Evolutionary conservation across 2,113 vertebrate genomes (phyloP).

Genomic region (Scomber scombrus): DNA sequence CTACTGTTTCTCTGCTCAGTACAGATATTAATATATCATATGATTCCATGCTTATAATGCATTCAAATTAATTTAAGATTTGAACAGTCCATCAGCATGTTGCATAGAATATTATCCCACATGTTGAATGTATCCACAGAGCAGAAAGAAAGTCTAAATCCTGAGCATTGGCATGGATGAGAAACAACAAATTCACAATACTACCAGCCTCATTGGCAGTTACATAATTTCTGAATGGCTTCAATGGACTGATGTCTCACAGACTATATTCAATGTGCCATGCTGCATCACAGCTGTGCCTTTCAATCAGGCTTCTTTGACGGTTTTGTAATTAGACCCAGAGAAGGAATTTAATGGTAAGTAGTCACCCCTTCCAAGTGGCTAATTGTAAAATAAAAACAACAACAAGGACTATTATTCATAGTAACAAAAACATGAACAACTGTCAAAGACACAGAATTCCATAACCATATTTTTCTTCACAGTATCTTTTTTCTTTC

Average conservation of each 20-base stretch:
- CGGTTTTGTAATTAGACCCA: constrained; percentile 12
- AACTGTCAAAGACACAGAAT: too few species aligned
- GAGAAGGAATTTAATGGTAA: constrained; percentile 1
- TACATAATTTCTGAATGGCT: constrained; percentile 50
- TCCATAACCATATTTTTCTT: too few species aligned
- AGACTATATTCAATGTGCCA: constrained; percentile 28
- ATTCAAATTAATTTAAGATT: constrained; percentile 35
- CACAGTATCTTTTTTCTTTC: too few species aligned
- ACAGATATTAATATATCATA: constrained; percentile 35
- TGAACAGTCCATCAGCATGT: constrained; percentile 28
- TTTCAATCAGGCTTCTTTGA: constrained; percentile 35
- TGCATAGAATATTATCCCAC: constrained; percentile 40
- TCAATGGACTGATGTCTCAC: constrained; percentile 49
- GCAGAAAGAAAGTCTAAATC: constrained; percentile 53
- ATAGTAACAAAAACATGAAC: too few species aligned
- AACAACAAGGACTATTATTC: neutral
- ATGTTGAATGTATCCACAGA: constrained; percentile 41
- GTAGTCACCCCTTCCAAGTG: neutral
- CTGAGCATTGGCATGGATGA: constrained; percentile 32
- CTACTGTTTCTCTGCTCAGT: constrained; percentile 9
- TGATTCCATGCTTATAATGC: constrained; percentile 24
- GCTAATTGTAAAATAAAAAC: neutral
- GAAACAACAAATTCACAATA: constrained; percentile 58
- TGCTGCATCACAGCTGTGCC: constrained; percentile 42
- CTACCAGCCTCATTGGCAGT: constrained; percentile 45